Evolutionary conservation across 2,888 invertebrate species (phyloP).

Genomic region (Pyrrhia umbra): DNA sequence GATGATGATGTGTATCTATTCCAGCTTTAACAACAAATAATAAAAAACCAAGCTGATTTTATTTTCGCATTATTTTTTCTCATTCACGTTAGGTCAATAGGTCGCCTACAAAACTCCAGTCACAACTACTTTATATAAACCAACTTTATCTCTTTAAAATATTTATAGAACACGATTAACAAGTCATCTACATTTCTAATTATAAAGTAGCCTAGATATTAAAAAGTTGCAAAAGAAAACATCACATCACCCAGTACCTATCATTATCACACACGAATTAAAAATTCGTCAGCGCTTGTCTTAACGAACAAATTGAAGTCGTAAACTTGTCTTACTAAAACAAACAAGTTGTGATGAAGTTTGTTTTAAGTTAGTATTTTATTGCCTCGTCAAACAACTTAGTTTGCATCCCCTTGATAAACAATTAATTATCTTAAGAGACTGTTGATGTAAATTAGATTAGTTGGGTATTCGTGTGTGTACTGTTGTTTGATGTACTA

Average conservation of each 20-base stretch:
- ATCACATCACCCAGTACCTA: not conserved
- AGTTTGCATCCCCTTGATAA: conserved; percentile 56
- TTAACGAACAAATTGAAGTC: conserved; percentile 56
- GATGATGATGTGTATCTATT: too few relatives aligned
- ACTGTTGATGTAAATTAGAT: conserved; percentile 49
- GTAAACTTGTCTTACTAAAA: conserved; percentile 48
- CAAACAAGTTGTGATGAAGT: conserved; percentile 51
- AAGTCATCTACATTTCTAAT: too few relatives aligned
- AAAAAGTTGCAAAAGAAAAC: not conserved
- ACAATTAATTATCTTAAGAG: conserved; percentile 58
- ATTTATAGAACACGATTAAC: too few relatives aligned
- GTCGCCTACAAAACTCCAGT: too few relatives aligned
- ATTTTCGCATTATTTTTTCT: too few relatives aligned
- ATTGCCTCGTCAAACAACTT: conserved; percentile 55
- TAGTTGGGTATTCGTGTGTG: conserved; percentile 25
- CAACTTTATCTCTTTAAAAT: too few relatives aligned
- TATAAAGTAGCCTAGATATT: too few relatives aligned
- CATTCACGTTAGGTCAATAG: too few relatives aligned
- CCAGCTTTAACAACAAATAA: too few relatives aligned
- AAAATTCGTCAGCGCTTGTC: conserved; percentile 12
- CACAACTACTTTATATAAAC: too few relatives aligned
- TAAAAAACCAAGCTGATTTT: too few relatives aligned
- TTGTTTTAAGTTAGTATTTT: conserved; percentile 57
- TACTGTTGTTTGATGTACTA: not conserved
- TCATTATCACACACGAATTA: not conserved